These are phyloP conservation scores for Rhagonycha lutea DNA, from an alignment of 2,888 invertebrate genomes.

Conservation along the genomic window DNA sequence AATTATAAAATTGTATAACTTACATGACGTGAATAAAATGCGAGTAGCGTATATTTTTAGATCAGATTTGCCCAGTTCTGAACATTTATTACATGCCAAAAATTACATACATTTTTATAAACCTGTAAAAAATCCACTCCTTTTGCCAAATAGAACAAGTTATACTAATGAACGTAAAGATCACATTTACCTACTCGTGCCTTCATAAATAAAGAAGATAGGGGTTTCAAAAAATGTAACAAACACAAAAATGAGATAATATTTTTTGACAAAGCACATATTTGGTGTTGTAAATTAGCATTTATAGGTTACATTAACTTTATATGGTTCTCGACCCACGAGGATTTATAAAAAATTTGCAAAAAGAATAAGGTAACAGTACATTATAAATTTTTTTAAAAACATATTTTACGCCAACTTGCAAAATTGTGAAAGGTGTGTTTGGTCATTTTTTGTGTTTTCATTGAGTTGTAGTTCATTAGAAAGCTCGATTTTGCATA, in stretches of 20 bases:
- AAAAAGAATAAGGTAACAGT: neutral
- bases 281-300: neutral
- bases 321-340: neutral
- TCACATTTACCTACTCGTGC: neutral
- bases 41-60: conserved; percentile 29
- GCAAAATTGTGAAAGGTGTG: neutral
- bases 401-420: conserved; percentile 2
- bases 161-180: neutral
- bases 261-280: neutral
- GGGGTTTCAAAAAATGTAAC: neutral
- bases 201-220: neutral
- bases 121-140: neutral
- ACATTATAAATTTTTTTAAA: neutral
- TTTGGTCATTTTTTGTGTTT: conserved; percentile 1
- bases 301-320: neutral
- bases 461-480: neutral
- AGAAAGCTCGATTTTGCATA: neutral
- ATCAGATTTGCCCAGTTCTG: conserved; percentile 25
- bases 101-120: conserved; percentile 20
- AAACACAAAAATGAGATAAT: neutral
- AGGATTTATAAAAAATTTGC: neutral
- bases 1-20: neutral
- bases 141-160: neutral
- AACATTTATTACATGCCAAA: conserved; percentile 23
- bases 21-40: conserved; percentile 12